Evolutionary conservation across 2,797 vertebrate genomes (phyloP).

Genomic region (Acestrorhynchus altus): DNA sequence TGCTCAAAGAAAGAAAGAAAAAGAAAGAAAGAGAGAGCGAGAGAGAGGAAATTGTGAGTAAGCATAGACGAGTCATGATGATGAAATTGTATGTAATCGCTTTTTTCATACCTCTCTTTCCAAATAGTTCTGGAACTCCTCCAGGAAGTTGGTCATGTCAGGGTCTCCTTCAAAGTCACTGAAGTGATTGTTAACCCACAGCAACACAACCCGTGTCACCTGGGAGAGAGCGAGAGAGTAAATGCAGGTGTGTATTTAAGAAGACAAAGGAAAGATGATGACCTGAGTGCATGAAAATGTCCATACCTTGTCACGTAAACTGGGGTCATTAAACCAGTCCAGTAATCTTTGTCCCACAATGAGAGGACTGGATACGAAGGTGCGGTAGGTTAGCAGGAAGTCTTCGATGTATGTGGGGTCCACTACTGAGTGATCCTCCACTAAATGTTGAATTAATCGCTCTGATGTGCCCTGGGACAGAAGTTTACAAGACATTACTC

Average conservation of each 20-base stretch:
- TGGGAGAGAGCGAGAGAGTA: conserved; percentile 48
- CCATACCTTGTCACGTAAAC: conserved; percentile 97
- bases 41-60: neutral
- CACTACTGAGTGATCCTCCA: conserved; percentile 98
- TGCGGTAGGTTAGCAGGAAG: conserved; percentile 96
- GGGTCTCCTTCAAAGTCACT: conserved; percentile 90
- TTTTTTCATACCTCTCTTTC: conserved; percentile 83
- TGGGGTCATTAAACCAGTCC: conserved; percentile 99
- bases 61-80: neutral
- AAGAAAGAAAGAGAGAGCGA: neutral
- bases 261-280: neutral
- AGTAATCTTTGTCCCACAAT: conserved; percentile 97
- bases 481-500: neutral
- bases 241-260: neutral
- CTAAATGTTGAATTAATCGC: conserved; percentile 97
- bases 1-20: conserved; percentile 57
- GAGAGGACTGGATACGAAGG: conserved; percentile 97
- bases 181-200: conserved; percentile 93
- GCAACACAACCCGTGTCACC: conserved; percentile 89
- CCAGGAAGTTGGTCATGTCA: conserved; percentile 87
- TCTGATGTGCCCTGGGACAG: conserved; percentile 89
- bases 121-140: conserved; percentile 89
- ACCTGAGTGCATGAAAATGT: neutral
- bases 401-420: conserved; percentile 99
- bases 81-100: neutral